phyloP scores from a whole-genome alignment of 1,140 invertebrate species.

The Eueides isabella region DNA sequence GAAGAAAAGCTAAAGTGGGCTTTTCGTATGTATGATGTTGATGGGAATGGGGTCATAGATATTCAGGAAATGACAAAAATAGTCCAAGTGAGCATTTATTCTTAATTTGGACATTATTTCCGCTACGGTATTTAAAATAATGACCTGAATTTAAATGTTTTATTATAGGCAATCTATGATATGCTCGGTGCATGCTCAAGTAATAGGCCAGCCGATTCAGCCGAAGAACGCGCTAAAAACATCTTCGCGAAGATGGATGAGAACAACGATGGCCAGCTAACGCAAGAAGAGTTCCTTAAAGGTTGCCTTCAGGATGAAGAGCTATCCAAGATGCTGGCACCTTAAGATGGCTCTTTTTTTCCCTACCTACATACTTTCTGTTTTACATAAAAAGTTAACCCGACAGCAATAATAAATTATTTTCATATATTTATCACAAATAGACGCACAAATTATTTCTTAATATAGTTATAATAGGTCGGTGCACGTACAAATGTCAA shows the following conservation, averaged over 20 bases:
- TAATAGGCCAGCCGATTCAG: slow-evolving; percentile 94
- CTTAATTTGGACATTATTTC: background rate
- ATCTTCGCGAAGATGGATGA: slow-evolving; percentile 99
- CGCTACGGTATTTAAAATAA: background rate
- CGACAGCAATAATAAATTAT: slow-evolving; percentile 44
- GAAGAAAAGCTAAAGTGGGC: slow-evolving; percentile 99
- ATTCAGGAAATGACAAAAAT: slow-evolving; percentile 98
- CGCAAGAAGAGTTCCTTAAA: slow-evolving; percentile 99
- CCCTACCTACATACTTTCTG: slow-evolving; percentile 45
- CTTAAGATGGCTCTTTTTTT: slow-evolving; percentile 83
- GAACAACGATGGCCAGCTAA: slow-evolving; percentile 98
- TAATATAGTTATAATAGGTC: background rate
- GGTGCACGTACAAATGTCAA: background rate
- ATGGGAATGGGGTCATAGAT: slow-evolving; percentile 99
- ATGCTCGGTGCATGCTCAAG: slow-evolving; percentile 98
- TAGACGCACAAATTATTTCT: background rate
- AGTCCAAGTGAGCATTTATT: slow-evolving; percentile 87
- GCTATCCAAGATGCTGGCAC: slow-evolving; percentile 96
- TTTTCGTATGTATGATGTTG: slow-evolving; percentile 99
- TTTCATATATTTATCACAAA: background rate
- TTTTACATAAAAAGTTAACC: slow-evolving; percentile 56
- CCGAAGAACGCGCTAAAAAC: slow-evolving; percentile 98
- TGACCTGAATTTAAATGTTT: background rate
- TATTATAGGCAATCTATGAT: slow-evolving; percentile 97
- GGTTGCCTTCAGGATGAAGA: slow-evolving; percentile 99